Evolutionary conservation across 2,888 invertebrate genomes (phyloP), one percentile per base, ranked within the genome.

Genomic region (Patella caerulea): DNA sequence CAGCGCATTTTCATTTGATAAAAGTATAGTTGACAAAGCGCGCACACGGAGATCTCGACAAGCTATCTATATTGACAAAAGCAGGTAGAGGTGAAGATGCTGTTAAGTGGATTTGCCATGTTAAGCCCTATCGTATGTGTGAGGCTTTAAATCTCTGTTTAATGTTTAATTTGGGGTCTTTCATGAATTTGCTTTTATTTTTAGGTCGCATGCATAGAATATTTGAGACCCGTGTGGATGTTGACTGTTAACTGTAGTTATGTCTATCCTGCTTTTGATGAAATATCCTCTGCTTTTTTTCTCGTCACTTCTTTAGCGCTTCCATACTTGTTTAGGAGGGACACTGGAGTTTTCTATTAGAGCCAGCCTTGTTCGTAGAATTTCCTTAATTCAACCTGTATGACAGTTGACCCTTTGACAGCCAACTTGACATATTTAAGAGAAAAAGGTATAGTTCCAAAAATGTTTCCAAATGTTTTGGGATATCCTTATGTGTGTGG

Each of bases 131-230:
- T 19, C 69, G 59, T 69, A 76, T 76, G 76, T 55, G 73, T 65
- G 45, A 76, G 73, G 73, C 76, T 59, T 72, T 73, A 76, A 76
- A 59, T 76, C 76, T 72, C 72, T 76, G 76, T 76, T 76, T 76
- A 76, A 45, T 76, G 72, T 76, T 72, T 76, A 72, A 76, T 76
- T 76, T 76, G 76, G 76, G 72, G 72, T 76, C 76, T 76, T 76
- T 73, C 73, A 72, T 72, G 76, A 76, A 73, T 76, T 76, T 76
- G 69, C 76, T 72, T 73, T 72, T 76, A 72, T 76, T 76, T 76
- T 72, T 55, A 73, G 76, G 72, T 76, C 76, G 72, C 65, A 76
- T 76, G 56, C 72, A 52, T 45, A 59, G 72, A 55, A 71, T 76
- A 69, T 76, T 76, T 76, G 34, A 59, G 72, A 73, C 59, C 52